Percentiles rank a stretch among this genome's conserved stretches.
Evolutionary conservation across 2,797 vertebrate species (phyloP).

Genomic region (Pyrocephalus nanus): DNA sequence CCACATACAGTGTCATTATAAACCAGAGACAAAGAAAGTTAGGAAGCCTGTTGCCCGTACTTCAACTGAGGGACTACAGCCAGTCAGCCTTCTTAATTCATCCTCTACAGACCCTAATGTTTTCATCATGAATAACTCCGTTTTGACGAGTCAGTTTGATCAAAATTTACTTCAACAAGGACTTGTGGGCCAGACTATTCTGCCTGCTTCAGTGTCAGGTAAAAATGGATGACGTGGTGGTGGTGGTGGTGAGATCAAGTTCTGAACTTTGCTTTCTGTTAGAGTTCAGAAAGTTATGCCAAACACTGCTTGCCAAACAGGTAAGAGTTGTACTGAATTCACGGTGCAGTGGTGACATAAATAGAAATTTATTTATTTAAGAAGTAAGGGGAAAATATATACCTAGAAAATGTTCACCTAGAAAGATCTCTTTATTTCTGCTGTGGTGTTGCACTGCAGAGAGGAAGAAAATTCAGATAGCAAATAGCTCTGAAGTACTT

Average conservation of each 20-base stretch:
- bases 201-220: slow-evolving; percentile 96
- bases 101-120: slow-evolving; percentile 84
- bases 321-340: neutral
- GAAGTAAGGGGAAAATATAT: neutral
- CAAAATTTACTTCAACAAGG: slow-evolving; percentile 89
- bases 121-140: slow-evolving; percentile 90
- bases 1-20: slow-evolving; percentile 95
- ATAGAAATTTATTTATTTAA: neutral
- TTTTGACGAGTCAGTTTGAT: slow-evolving; percentile 90
- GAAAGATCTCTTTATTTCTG: neutral
- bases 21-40: slow-evolving; percentile 82
- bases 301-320: neutral
- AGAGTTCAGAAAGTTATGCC: neutral
- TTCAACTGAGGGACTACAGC: slow-evolving; percentile 79
- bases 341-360: neutral
- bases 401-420: neutral
- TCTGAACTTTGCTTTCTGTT: neutral
- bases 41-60: slow-evolving; percentile 74
- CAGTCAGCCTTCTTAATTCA: slow-evolving; percentile 82
- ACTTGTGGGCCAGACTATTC: slow-evolving; percentile 92
- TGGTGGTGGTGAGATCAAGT: neutral
- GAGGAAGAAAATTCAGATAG: neutral
- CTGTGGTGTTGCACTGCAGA: neutral
- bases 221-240: slow-evolving; percentile 3
- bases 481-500: neutral